These are phyloP conservation scores for Temnopleurus reevesii DNA, from an alignment of 53 echinoderm and acorn worm genomes.

Conservation along the genomic window DNA sequence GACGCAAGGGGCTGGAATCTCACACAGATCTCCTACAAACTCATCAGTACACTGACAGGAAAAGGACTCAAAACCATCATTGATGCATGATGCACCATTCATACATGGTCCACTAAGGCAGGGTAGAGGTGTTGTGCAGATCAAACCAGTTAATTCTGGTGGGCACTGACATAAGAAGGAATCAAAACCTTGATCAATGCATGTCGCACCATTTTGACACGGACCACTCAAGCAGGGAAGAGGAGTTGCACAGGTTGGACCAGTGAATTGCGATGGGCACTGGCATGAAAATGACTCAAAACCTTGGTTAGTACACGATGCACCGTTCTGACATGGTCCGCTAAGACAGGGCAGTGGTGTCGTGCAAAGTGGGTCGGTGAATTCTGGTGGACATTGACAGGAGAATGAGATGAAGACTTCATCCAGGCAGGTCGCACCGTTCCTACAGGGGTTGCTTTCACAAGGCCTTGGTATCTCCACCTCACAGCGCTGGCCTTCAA, in stretches of 20 bases:
- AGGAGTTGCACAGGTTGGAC: slow-evolving; percentile 49
- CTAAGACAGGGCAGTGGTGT: slow-evolving; percentile 47
- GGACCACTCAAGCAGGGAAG: slow-evolving; percentile 62
- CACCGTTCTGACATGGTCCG: slow-evolving; percentile 47
- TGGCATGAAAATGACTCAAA: slow-evolving; percentile 38
- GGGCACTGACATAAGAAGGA: slow-evolving; percentile 22
- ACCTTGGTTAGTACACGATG: slow-evolving; percentile 55
- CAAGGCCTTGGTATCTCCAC: slow-evolving; percentile 66
- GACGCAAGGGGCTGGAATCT: slow-evolving; percentile 56
- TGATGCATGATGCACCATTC: slow-evolving; percentile 59
- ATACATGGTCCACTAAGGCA: slow-evolving; percentile 20
- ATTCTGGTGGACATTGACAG: slow-evolving; percentile 49
- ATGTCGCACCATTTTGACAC: slow-evolving; percentile 54
- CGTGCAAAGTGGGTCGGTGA: slow-evolving; percentile 61
- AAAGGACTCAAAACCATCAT: slow-evolving; percentile 54
- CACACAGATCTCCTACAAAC: slow-evolving; percentile 61
- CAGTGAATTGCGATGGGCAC: slow-evolving; percentile 46
- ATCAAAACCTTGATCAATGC: neutral
- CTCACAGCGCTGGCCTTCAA: slow-evolving; percentile 71
- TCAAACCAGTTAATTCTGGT: slow-evolving; percentile 33
- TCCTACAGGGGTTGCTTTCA: slow-evolving; percentile 70
- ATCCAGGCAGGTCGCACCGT: slow-evolving; percentile 69
- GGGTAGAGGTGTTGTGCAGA: slow-evolving; percentile 50
- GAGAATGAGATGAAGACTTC: slow-evolving; percentile 36
- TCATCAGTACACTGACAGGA: slow-evolving; percentile 56